Percentiles rank a stretch among this genome's conserved stretches.
These are phyloP conservation scores for Bombus cullumanus DNA, from an alignment of 1,140 invertebrate species.

Conservation along the genomic window DNA sequence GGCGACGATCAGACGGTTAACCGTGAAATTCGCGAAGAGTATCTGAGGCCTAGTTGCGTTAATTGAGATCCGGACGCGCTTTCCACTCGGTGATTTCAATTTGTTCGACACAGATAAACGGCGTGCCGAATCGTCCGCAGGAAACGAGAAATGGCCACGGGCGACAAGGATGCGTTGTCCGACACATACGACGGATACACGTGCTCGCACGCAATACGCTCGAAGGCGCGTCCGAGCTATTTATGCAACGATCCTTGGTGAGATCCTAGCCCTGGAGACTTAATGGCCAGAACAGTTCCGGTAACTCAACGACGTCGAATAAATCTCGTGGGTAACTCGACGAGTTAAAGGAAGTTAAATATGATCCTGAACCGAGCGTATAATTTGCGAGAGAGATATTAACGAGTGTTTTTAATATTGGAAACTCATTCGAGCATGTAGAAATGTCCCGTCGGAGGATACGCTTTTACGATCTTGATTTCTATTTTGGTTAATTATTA, in stretches of 20 bases:
- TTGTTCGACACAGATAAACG: conserved; percentile 44
- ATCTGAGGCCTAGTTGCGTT: conserved; percentile 51
- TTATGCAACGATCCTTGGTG: conserved; percentile 13
- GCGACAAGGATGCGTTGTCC: conserved; percentile 4
- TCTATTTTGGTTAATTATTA: neutral
- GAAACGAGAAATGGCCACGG: neutral
- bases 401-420: conserved; percentile 4
- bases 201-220: neutral
- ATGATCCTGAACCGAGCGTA: neutral
- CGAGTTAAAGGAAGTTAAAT: conserved; percentile 12
- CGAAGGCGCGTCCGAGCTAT: conserved; percentile 10
- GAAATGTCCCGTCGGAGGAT: neutral
- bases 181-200: neutral
- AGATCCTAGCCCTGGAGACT: neutral
- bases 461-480: neutral
- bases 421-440: too few relatives aligned
- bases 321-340: conserved; percentile 11
- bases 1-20: conserved; percentile 36
- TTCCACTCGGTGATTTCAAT: conserved; percentile 65
- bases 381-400: neutral
- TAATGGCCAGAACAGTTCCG: conserved; percentile 15
- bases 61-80: conserved; percentile 61
- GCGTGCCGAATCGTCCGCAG: conserved; percentile 17
- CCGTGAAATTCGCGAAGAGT: conserved; percentile 18
- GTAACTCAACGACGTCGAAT: conserved; percentile 5